Evolutionary conservation across 2,797 vertebrate species (phyloP).

Genomic region (Ctenosaura bakeri): DNA sequence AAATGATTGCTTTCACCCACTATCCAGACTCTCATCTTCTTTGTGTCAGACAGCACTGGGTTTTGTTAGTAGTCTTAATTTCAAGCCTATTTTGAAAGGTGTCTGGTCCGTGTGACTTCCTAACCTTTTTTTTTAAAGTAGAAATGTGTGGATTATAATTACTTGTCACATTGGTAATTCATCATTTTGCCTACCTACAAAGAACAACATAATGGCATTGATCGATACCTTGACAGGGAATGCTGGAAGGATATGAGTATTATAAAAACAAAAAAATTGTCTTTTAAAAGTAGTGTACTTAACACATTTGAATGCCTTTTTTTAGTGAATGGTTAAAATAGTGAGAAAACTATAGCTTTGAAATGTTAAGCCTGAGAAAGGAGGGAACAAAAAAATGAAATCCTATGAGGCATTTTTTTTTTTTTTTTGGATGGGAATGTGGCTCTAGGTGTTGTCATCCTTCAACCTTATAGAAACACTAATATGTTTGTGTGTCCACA

Average conservation of each 20-base stretch:
- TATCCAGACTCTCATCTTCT: background rate
- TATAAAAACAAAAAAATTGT: background rate
- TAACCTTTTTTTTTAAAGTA: background rate
- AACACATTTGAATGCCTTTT: background rate
- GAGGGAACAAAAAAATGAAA: too few species aligned
- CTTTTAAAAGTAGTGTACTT: background rate
- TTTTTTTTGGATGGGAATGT: too few species aligned
- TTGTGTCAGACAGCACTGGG: background rate
- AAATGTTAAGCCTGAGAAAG: too few species aligned
- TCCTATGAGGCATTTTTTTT: too few species aligned
- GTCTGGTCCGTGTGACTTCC: background rate
- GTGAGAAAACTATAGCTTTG: too few species aligned
- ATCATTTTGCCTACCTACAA: slow-evolving; percentile 31
- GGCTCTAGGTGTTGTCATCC: too few species aligned
- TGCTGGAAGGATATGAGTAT: background rate
- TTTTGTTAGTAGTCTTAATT: background rate
- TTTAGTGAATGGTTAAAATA: background rate
- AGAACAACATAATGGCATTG: slow-evolving; percentile 26
- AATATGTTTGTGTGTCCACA: too few species aligned
- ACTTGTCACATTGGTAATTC: slow-evolving; percentile 27
- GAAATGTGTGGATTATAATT: slow-evolving; percentile 11
- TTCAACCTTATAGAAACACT: too few species aligned
- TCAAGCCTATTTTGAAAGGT: background rate
- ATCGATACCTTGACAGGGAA: slow-evolving; percentile 11
- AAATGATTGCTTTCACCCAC: background rate